These are phyloP conservation scores for Astatotilapia flaviijosephi DNA, from an alignment of 2,113 vertebrate species.

Conservation along the genomic window DNA sequence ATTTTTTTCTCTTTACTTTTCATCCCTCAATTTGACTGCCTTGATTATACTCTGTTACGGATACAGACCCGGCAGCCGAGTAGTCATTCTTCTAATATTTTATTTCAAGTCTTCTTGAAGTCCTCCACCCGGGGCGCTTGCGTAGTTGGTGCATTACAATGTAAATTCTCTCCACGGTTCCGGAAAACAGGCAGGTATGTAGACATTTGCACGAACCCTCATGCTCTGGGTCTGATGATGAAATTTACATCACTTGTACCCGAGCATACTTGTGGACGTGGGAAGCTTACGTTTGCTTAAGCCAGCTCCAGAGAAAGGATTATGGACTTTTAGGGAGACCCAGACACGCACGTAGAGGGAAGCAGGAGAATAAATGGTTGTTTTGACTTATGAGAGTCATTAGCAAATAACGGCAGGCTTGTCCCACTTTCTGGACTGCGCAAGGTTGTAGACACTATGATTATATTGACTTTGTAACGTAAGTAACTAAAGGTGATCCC, in stretches of 20 bases:
- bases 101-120: constrained; percentile 11
- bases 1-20: not conserved
- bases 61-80: not conserved
- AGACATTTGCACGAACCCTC: not conserved
- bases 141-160: not conserved
- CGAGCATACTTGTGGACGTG: not conserved
- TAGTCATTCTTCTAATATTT: not conserved
- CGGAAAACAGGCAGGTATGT: not conserved
- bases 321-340: not conserved
- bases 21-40: not conserved
- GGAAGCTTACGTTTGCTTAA: not conserved
- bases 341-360: not conserved
- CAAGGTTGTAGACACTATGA: not conserved
- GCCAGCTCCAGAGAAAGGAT: constrained; percentile 14
- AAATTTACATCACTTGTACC: not conserved
- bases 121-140: not conserved
- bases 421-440: not conserved
- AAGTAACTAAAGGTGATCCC: not conserved
- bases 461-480: constrained; percentile 1
- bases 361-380: not conserved
- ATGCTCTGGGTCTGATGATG: not conserved
- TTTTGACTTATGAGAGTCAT: not conserved
- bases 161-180: not conserved
- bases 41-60: not conserved
- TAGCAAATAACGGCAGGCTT: not conserved